These are phyloP conservation scores for Acronicta aceris DNA, from an alignment of 2,888 invertebrate species.

Conservation along the genomic window DNA sequence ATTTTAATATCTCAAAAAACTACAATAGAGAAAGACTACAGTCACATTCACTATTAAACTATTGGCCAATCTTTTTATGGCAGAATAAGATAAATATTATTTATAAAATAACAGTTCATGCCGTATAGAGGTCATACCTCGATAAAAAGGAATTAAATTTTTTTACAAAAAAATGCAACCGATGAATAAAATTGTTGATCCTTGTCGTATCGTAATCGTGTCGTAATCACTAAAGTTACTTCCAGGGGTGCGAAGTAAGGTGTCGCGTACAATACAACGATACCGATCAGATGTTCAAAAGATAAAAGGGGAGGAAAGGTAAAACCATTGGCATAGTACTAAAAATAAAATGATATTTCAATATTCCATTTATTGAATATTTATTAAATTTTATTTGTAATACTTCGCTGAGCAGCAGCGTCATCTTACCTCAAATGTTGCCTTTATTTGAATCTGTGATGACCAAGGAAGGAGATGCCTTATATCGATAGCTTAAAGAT, in stretches of 20 bases:
- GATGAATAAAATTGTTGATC: too few species aligned
- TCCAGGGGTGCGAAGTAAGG: constrained; percentile 49
- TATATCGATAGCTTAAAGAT: neutral
- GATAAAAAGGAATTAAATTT: too few species aligned
- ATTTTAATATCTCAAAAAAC: too few species aligned
- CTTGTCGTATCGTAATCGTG: constrained; percentile 17
- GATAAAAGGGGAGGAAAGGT: constrained; percentile 62
- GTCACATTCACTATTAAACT: too few species aligned
- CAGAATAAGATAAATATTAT: too few species aligned
- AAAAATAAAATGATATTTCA: constrained; percentile 63
- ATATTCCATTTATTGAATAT: constrained; percentile 68
- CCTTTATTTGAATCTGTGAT: neutral
- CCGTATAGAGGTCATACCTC: too few species aligned
- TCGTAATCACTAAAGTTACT: constrained; percentile 18
- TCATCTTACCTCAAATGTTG: neutral
- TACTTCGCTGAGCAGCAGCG: neutral
- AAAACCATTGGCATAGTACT: constrained; percentile 56
- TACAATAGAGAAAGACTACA: too few species aligned
- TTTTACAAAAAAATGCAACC: too few species aligned
- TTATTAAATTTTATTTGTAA: constrained; percentile 36
- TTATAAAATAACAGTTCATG: too few species aligned
- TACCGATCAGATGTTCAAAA: constrained; percentile 66
- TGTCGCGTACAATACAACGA: constrained; percentile 62
- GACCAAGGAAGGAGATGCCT: neutral
- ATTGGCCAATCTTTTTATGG: too few species aligned